Percentiles rank a stretch among this genome's conserved stretches.
Evolutionary conservation across 2,797 vertebrate species (phyloP).

Genomic region (Melanotaenia trifasciata): DNA sequence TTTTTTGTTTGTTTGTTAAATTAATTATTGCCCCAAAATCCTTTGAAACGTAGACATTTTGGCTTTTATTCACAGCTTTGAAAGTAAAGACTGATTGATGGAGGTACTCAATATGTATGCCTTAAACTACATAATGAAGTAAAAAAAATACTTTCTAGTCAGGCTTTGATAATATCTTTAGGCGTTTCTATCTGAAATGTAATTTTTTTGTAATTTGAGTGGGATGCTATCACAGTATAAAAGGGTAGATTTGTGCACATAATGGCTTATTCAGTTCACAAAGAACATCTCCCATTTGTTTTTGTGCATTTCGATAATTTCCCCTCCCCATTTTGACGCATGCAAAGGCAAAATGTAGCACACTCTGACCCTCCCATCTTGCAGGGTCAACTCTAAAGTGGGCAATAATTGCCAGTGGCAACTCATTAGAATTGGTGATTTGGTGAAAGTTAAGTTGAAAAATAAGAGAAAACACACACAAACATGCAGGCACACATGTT

Average conservation of each 20-base stretch:
- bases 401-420: slow-evolving; percentile 83
- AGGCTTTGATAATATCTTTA: neutral
- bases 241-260: slow-evolving; percentile 62
- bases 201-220: slow-evolving; percentile 27
- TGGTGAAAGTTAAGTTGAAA: slow-evolving; percentile 75
- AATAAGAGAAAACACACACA: slow-evolving; percentile 65
- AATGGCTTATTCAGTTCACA: slow-evolving; percentile 70
- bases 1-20: neutral
- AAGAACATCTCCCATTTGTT: slow-evolving; percentile 73
- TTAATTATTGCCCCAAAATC: slow-evolving; percentile 9
- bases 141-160: slow-evolving; percentile 24
- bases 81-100: neutral
- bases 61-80: neutral
- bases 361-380: slow-evolving; percentile 76
- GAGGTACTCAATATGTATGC: slow-evolving; percentile 18
- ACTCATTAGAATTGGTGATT: slow-evolving; percentile 85
- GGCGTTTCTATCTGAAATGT: neutral
- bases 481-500: slow-evolving; percentile 30
- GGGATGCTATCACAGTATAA: slow-evolving; percentile 47
- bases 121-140: slow-evolving; percentile 1
- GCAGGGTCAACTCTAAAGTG: slow-evolving; percentile 81
- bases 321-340: slow-evolving; percentile 64
- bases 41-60: slow-evolving; percentile 2
- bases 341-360: slow-evolving; percentile 72
- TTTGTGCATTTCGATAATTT: slow-evolving; percentile 73